phyloP scores from a whole-genome alignment of 2,113 vertebrate species.

The Oophaga pumilio region DNA sequence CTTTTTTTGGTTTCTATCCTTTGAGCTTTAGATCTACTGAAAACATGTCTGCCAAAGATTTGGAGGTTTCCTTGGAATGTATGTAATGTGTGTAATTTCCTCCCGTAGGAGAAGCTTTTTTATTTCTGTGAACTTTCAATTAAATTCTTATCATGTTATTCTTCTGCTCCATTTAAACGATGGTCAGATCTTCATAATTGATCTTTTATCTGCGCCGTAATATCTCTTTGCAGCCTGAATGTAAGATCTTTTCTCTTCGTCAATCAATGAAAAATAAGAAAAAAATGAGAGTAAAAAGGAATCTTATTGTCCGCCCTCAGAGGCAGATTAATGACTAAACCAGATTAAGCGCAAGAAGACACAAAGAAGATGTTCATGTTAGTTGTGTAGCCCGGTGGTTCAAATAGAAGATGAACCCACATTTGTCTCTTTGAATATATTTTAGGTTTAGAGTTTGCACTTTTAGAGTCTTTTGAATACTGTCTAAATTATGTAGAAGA shows the following conservation, averaged over 20 bases:
- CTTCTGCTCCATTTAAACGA: background rate
- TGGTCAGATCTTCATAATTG: conserved; percentile 15
- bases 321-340: conserved; percentile 23
- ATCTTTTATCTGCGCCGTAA: conserved; percentile 18
- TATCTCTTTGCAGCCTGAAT: conserved; percentile 8
- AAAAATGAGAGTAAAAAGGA: conserved; percentile 13
- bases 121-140: conserved; percentile 11
- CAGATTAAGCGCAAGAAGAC: conserved; percentile 17
- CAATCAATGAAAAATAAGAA: background rate
- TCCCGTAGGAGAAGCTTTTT: conserved; percentile 17
- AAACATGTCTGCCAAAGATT: conserved; percentile 3
- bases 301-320: background rate
- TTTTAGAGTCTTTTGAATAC: too few relatives aligned
- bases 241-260: background rate
- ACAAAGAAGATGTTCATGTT: conserved; percentile 1
- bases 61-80: conserved; percentile 44
- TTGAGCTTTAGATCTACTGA: background rate
- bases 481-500: background rate
- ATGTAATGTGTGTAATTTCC: conserved; percentile 47
- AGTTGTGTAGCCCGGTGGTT: background rate
- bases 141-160: conserved; percentile 38
- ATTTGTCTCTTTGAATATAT: background rate
- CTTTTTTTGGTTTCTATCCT: background rate
- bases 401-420: background rate
- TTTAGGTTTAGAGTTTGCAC: background rate